Base-by-base conservation (phyloP, 2,113 vertebrate genomes). In the Australoheros scitulus region DNA sequence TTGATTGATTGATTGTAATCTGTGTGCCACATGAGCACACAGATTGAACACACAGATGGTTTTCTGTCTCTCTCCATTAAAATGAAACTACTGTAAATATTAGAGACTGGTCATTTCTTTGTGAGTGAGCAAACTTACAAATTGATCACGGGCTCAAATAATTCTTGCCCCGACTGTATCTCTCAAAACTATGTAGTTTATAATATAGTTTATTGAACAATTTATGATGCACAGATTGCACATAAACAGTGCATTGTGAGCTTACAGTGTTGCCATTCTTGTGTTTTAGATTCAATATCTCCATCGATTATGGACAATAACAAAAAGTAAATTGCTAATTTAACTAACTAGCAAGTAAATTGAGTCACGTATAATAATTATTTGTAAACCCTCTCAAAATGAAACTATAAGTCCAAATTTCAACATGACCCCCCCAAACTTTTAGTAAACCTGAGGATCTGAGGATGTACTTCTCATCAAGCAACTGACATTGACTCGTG, bases 401-500 rank as follows among this genome's bases (percentile, higher is more conserved):
- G 11, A 52, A 50, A 15, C 47, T 50, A 15, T 47, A 3, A 52
- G 17, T 52, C 15, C 6, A 52, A 52, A 52, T 52, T 52, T 14
- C 17, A 18, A 52, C 41, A 26, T 26, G 26, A 26, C 26, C 0
- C 41, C 1, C 34, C 10, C 1, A 47, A 64, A 34, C 26, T 56
- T 78, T 32, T 24, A 32, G 50, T 77, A 64, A 56, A 50, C 3
- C 11, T 24, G 18, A 52, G 61, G 6, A 58, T 80, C 24, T 72
- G 72, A 82, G 61, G 58, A 43, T 57, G 4, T 41, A 24, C 34
- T 57, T 34, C 22, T 32, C 41, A 57, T 43, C 52, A 77, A 64
- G 36, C 34, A 41, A 43, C 57, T 58, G 63, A 76, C 80, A 82
- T 11, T 52, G 75, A 84, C 76, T 24, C 1, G 22, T 82, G 20